A percentile compares a stretch with the other conserved stretches of the same genome.
Evolutionary conservation across 1,140 invertebrate species (phyloP).

Genomic region (Bombus confusus): DNA sequence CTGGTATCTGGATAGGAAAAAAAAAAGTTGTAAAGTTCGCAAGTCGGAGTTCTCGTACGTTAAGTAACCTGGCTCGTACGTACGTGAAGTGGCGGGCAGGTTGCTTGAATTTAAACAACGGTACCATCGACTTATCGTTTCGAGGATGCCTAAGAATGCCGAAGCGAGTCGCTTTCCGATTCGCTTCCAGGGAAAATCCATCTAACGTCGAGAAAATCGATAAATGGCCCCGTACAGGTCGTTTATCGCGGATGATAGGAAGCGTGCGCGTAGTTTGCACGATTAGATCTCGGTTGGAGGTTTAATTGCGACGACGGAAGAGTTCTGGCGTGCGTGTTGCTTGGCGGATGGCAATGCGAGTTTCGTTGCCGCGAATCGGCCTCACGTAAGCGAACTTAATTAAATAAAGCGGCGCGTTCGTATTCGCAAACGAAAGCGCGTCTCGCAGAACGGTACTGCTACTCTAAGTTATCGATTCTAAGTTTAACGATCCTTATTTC

Average conservation of each 20-base stretch:
- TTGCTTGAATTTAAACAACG: too few relatives aligned
- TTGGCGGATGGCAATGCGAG: not conserved
- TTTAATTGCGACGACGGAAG: slow-evolving; percentile 10
- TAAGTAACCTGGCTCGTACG: not conserved
- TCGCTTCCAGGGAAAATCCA: not conserved
- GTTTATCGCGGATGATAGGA: not conserved
- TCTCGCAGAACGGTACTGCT: too few relatives aligned
- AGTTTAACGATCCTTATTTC: slow-evolving; percentile 59
- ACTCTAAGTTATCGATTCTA: slow-evolving; percentile 29
- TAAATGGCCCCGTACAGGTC: not conserved
- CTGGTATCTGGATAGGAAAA: not conserved
- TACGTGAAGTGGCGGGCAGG: too few relatives aligned
- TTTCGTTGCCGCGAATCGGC: not conserved
- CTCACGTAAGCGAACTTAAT: slow-evolving; percentile 51
- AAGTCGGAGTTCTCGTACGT: not conserved
- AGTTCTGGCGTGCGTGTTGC: not conserved
- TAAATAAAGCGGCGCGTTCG: slow-evolving; percentile 48
- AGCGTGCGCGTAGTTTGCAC: not conserved
- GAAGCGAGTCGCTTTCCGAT: not conserved
- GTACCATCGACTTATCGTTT: too few relatives aligned
- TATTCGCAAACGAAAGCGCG: not conserved
- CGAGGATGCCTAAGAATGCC: too few relatives aligned
- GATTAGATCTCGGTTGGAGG: slow-evolving; percentile 2
- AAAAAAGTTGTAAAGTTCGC: not conserved
- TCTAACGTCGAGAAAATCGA: not conserved